Base-by-base conservation (phyloP, 2,888 invertebrate genomes). In the Timema podura region DNA sequence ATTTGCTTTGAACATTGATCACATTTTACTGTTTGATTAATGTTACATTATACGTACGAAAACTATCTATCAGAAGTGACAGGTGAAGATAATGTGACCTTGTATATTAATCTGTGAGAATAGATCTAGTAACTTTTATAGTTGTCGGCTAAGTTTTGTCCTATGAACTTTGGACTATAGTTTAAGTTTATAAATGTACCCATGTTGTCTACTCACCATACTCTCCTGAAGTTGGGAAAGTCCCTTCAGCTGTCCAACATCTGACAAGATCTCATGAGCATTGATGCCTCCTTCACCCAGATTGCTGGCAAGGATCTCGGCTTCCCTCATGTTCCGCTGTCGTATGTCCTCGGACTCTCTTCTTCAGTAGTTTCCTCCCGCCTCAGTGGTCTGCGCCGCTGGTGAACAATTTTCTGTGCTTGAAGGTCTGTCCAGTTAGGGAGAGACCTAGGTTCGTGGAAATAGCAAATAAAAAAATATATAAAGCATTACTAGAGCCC, bases 191-290 rank as follows among this genome's bases (percentile, higher is more conserved):
- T 30, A 30, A 30, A 2, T 30, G 30, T 30, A 30, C 30, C 30
- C 30, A 30, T 30, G 3, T 30, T 2, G 30, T 30, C 30, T 30
- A 74, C 83, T 81, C 77, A 90, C 93, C 89, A 96, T 89, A 78
- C 94, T 94, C 80, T 98, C 97, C 79, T 96, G 95, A 54, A 98
- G 84, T 74, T 95, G 90, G 0, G 95, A 96, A 15, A 98, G 82
- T 75, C 93, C 92, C 68, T 91, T 90, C 65, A 98, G 84, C 74
- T 93, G 89, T 70, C 87, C 86, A 75, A 92, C 89, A 79, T 97
- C 95, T 0, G 91, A 89, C 45, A 98, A 85, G 72, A 98, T 92
- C 82, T 97, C 96, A 70, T 91, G 89, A 57, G 89, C 86, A 0
- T 90, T 88, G 44, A 96, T 92, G 46, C 92, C 91, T 7, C 93